phyloP scores from a whole-genome alignment of 2,113 vertebrate species.

The Willisornis vidua region DNA sequence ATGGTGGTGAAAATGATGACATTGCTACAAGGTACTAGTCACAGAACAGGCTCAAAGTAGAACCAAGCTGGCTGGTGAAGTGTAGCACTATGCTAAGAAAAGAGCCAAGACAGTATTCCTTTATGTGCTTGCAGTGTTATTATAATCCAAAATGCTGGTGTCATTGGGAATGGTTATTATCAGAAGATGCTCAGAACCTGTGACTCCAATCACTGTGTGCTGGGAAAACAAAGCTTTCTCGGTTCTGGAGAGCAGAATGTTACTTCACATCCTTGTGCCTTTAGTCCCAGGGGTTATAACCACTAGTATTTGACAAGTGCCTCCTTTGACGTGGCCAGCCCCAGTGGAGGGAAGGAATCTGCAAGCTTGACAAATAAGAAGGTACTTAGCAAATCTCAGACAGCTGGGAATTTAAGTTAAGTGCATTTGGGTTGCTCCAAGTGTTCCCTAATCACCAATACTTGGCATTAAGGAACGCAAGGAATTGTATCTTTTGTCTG shows the following conservation, averaged over 20 bases:
- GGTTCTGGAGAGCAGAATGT: background rate
- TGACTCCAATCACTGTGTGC: background rate
- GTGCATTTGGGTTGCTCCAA: background rate
- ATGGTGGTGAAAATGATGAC: slow-evolving; percentile 71
- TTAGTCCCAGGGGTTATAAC: background rate
- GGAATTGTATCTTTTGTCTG: background rate
- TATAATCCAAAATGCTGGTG: background rate
- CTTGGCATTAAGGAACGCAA: background rate
- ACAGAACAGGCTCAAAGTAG: background rate
- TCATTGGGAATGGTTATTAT: background rate
- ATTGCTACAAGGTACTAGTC: slow-evolving; percentile 70
- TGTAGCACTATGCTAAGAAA: background rate
- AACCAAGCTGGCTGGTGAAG: background rate
- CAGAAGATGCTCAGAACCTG: background rate
- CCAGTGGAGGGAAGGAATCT: background rate
- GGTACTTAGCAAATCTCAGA: background rate
- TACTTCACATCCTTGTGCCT: background rate
- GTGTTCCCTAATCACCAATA: background rate
- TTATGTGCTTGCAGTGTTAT: background rate
- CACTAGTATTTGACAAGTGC: background rate
- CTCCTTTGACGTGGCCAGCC: background rate
- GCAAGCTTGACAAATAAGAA: background rate
- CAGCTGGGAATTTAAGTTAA: background rate
- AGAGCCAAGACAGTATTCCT: background rate
- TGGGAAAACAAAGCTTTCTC: background rate